Conservation (phyloP, 2,888 invertebrate genomes). For the Spisula subtruncata region DNA sequence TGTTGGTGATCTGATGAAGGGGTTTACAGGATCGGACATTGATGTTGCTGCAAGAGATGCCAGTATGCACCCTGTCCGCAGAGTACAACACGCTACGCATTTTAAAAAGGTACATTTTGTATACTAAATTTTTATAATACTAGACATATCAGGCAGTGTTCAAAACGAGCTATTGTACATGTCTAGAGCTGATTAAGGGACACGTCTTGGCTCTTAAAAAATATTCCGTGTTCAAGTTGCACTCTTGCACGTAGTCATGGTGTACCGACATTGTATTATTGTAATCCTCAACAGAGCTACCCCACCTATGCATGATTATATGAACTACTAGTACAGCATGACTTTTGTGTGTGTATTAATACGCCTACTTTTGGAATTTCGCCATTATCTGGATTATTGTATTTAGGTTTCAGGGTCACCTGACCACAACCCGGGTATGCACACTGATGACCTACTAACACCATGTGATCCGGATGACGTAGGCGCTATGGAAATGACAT, state of each 20-base stretch:
- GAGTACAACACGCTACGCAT: constrained; percentile 46
- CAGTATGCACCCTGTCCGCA: constrained; percentile 32
- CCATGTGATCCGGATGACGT: constrained; percentile 40
- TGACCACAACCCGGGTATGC: background rate
- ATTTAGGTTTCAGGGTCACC: constrained; percentile 28
- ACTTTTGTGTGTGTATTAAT: too few species aligned
- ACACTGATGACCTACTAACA: constrained; percentile 26
- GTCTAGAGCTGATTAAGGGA: too few species aligned
- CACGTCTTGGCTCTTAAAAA: too few species aligned
- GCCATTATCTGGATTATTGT: background rate
- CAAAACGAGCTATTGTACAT: too few species aligned
- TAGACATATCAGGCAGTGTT: too few species aligned
- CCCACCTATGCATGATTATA: too few species aligned
- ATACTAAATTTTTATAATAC: background rate
- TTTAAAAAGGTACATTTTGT: constrained; percentile 42
- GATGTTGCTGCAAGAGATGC: background rate
- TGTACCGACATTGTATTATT: too few species aligned
- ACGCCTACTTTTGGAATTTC: too few species aligned
- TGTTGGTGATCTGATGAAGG: background rate
- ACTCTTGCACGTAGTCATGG: too few species aligned
- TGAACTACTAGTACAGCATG: too few species aligned
- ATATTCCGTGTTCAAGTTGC: too few species aligned
- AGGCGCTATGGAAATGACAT: constrained; percentile 43
- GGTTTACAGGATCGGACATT: constrained; percentile 40
- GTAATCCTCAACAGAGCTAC: too few species aligned